A percentile compares a stretch with the other conserved stretches of the same genome.
Evolutionary conservation across 2,888 invertebrate genomes (phyloP).

Genomic region (Buathra laborator): DNA sequence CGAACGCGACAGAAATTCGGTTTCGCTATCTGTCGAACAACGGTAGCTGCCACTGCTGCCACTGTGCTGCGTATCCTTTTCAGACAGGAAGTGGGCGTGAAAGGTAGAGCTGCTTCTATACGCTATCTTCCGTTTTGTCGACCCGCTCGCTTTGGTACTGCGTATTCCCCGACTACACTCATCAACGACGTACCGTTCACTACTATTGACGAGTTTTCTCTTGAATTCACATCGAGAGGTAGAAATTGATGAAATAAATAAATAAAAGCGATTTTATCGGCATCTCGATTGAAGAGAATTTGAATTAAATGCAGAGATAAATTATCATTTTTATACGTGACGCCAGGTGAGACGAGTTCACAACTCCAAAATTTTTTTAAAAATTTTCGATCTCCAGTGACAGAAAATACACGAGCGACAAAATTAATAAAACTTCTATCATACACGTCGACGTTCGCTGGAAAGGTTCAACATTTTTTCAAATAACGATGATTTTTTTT

Average conservation of each 20-base stretch:
- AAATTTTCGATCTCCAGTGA: too few relatives aligned
- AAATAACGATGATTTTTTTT: too few relatives aligned
- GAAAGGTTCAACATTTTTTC: too few relatives aligned
- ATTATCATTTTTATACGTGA: too few relatives aligned
- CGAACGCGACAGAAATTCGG: slow-evolving; percentile 56
- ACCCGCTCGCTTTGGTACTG: background rate
- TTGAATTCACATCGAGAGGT: background rate
- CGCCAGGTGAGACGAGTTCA: too few relatives aligned
- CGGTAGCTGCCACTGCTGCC: slow-evolving; percentile 4
- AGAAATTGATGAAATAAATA: background rate
- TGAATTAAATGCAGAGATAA: background rate
- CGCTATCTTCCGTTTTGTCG: slow-evolving; percentile 73
- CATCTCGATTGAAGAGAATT: slow-evolving; percentile 3
- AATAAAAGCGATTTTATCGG: background rate
- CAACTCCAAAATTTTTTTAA: too few relatives aligned
- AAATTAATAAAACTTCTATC: too few relatives aligned
- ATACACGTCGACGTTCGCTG: too few relatives aligned
- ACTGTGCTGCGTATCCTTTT: slow-evolving; percentile 70
- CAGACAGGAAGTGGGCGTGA: slow-evolving; percentile 80
- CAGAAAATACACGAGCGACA: too few relatives aligned
- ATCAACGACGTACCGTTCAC: background rate
- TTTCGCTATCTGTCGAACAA: slow-evolving; percentile 11
- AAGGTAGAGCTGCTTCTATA: slow-evolving; percentile 74
- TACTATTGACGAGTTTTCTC: background rate
- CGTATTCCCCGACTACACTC: too few relatives aligned